Evolutionary conservation across 2,113 vertebrate genomes (phyloP).

Genomic region (Grantiella picta): DNA sequence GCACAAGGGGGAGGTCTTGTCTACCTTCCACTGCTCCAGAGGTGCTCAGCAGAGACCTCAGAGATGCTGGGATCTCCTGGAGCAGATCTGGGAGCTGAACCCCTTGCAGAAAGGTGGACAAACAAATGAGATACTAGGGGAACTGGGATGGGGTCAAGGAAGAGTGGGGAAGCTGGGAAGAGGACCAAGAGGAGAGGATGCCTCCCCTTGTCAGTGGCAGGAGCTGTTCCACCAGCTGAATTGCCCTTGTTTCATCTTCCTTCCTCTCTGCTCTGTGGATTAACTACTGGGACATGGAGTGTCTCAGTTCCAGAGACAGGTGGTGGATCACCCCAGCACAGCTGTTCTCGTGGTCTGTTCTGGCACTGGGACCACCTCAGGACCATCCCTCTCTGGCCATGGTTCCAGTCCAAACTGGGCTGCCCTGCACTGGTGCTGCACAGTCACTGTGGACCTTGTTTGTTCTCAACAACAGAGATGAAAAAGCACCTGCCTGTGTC

Average conservation of each 20-base stretch:
- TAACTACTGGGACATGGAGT: neutral
- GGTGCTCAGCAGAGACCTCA: neutral
- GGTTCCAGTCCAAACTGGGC: neutral
- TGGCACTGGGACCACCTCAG: neutral
- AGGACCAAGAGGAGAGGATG: neutral
- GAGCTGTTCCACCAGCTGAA: neutral
- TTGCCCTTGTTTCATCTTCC: neutral
- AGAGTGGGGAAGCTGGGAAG: neutral
- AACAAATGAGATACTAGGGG: neutral
- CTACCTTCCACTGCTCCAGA: neutral
- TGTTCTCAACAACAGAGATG: neutral
- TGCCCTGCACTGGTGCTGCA: neutral
- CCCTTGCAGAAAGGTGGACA: neutral
- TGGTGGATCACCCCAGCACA: neutral
- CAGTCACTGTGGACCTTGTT: neutral
- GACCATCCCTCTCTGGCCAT: neutral
- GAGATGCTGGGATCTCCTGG: neutral
- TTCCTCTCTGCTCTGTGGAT: neutral
- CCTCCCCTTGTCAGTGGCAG: neutral
- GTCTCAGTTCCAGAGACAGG: neutral
- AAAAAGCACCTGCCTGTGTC: neutral
- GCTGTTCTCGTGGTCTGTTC: neutral
- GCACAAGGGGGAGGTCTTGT: slow-evolving; percentile 3
- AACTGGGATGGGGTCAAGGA: neutral
- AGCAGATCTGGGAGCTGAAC: neutral